Conservation (phyloP, 2,888 invertebrate genomes). For the Chrysolina oricalcia region DNA sequence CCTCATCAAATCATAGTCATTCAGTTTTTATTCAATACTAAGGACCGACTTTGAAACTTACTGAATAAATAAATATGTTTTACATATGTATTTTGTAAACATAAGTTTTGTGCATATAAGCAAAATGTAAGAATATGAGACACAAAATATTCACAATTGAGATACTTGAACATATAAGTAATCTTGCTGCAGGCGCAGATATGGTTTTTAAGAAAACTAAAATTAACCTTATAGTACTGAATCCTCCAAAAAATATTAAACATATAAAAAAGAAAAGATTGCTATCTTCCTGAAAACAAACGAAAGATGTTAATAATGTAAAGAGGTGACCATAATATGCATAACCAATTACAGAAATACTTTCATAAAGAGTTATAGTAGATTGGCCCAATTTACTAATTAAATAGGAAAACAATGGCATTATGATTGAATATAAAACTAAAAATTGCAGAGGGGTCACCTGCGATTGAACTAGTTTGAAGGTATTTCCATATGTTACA, state of each 20-base stretch:
- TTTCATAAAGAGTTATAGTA: constrained; percentile 67
- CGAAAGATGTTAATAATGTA: constrained; percentile 68
- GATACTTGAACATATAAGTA: constrained; percentile 72
- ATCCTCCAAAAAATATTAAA: constrained; percentile 71
- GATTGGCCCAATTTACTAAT: constrained; percentile 66
- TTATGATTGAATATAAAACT: constrained; percentile 64
- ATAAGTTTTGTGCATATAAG: constrained; percentile 72
- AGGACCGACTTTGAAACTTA: no score
- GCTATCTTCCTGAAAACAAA: constrained; percentile 70
- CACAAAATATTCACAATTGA: constrained; percentile 72
- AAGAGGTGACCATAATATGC: constrained; percentile 72
- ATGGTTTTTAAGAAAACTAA: constrained; percentile 72
- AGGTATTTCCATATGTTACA: constrained; percentile 68
- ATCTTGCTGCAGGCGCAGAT: constrained; percentile 70
- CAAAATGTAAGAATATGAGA: constrained; percentile 73
- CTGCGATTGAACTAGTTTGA: constrained; percentile 63
- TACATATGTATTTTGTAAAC: background rate
- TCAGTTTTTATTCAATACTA: no score
- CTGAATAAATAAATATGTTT: background rate
- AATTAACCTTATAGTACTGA: constrained; percentile 71
- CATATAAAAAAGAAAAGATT: constrained; percentile 72
- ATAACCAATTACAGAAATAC: constrained; percentile 71
- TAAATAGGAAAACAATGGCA: constrained; percentile 67
- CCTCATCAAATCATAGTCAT: no score
- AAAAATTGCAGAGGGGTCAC: constrained; percentile 67